Evolutionary conservation across 2,888 invertebrate genomes (phyloP).

Genomic region (Magallana nippona): DNA sequence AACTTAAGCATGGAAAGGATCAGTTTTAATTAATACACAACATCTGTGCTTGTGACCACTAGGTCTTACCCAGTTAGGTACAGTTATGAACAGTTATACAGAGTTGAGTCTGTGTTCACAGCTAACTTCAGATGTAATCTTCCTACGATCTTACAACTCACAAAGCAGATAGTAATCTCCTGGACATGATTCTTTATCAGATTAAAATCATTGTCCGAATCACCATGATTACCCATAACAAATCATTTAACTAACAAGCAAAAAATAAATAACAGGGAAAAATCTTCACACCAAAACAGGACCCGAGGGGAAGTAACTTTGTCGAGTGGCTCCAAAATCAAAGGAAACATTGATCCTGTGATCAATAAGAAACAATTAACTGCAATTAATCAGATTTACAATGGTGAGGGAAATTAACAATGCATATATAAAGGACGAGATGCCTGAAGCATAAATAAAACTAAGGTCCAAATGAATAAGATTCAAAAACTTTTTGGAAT

Average conservation of each 20-base stretch:
- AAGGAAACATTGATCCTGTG: conserved; percentile 12
- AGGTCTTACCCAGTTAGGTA: conserved; percentile 4
- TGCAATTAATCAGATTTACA: conserved; percentile 13
- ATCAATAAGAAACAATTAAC: conserved; percentile 29
- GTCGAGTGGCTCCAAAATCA: conserved; percentile 10
- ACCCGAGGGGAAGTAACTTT: conserved; percentile 1
- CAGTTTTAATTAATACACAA: background rate
- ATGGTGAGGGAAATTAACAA: background rate
- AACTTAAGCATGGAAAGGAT: background rate
- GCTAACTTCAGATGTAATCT: background rate
- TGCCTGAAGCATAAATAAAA: conserved; percentile 4
- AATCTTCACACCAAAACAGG: background rate
- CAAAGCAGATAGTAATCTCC: conserved; percentile 14
- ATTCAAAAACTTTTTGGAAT: background rate
- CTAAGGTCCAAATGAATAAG: background rate
- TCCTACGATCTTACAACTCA: background rate
- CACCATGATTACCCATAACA: conserved; percentile 7
- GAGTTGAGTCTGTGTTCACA: background rate
- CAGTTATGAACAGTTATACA: conserved; percentile 3
- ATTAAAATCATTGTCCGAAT: conserved; percentile 23
- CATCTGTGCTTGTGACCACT: background rate
- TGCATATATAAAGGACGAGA: background rate
- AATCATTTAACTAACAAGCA: background rate
- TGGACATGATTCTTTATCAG: conserved; percentile 2
- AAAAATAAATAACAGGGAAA: conserved; percentile 9